Conservation (phyloP, 2,797 vertebrate genomes). For the Acanthurus leucopareius region DNA sequence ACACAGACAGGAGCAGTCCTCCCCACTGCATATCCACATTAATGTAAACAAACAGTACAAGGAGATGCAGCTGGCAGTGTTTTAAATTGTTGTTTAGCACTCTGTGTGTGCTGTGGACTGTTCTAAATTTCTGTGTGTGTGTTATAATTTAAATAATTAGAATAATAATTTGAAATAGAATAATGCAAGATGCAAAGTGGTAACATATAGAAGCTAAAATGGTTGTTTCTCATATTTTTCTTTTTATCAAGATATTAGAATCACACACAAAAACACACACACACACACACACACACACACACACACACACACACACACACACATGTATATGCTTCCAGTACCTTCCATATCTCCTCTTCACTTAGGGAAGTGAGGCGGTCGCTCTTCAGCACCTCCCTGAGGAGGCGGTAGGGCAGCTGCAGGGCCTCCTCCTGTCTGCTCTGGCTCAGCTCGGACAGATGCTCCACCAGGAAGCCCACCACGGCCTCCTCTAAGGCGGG, state of each 20-base stretch:
- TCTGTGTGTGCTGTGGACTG: slow-evolving; percentile 8
- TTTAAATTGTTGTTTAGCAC: slow-evolving; percentile 46
- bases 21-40: slow-evolving; percentile 35
- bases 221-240: slow-evolving; percentile 22
- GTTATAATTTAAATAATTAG: too few species aligned
- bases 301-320: slow-evolving; percentile 18
- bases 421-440: slow-evolving; percentile 93
- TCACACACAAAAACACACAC: slow-evolving; percentile 14
- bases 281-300: slow-evolving; percentile 9
- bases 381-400: slow-evolving; percentile 96
- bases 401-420: slow-evolving; percentile 94
- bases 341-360: slow-evolving; percentile 99
- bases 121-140: slow-evolving; percentile 4
- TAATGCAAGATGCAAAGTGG: slow-evolving; percentile 32
- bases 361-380: slow-evolving; percentile 96
- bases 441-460: slow-evolving; percentile 94
- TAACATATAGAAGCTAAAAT: slow-evolving; percentile 26
- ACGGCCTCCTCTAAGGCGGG: slow-evolving; percentile 95
- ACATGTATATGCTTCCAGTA: slow-evolving; percentile 65
- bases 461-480: slow-evolving; percentile 95
- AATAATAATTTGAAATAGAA: not conserved
- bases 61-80: slow-evolving; percentile 49
- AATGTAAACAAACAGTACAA: slow-evolving; percentile 51
- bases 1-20: slow-evolving; percentile 14
- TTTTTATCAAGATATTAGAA: slow-evolving; percentile 35